phyloP scores from a whole-genome alignment of 1,140 invertebrate genomes.

The Drosophila guanche region DNA sequence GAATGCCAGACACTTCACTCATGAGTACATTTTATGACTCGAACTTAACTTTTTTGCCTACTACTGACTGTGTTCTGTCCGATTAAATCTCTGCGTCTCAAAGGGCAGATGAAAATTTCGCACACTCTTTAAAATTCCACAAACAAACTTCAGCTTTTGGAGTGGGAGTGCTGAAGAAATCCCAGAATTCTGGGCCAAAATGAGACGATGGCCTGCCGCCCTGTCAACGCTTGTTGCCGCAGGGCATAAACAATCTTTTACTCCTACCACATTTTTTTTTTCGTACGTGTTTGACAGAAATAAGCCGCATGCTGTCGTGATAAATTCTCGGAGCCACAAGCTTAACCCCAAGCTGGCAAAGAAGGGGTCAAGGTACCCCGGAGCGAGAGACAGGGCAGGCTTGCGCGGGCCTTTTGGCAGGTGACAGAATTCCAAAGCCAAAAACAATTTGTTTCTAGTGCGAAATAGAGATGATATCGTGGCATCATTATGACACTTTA shows the following conservation, averaged over 20 bases:
- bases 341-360: conserved; percentile 26
- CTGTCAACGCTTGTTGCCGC: conserved; percentile 43
- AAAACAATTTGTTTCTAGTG: conserved; percentile 34
- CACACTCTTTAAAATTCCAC: conserved; percentile 68
- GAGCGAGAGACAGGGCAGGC: conserved; percentile 9
- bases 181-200: conserved; percentile 48
- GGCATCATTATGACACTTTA: conserved; percentile 61
- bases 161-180: conserved; percentile 22
- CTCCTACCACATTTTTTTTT: conserved; percentile 1
- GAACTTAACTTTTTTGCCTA: conserved; percentile 23
- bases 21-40: conserved; percentile 43
- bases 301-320: conserved; percentile 23
- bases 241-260: conserved; percentile 48
- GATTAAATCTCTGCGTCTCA: conserved; percentile 50
- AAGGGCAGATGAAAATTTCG: conserved; percentile 53
- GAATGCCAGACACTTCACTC: conserved; percentile 38
- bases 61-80: neutral
- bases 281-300: conserved; percentile 41
- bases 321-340: conserved; percentile 36
- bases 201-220: conserved; percentile 17
- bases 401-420: conserved; percentile 32
- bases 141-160: conserved; percentile 6
- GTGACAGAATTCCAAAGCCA: conserved; percentile 28
- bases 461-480: conserved; percentile 55
- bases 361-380: conserved; percentile 54